These are phyloP conservation scores for Scarus forsteni DNA, from an alignment of 2,797 vertebrate genomes.

Conservation along the genomic window DNA sequence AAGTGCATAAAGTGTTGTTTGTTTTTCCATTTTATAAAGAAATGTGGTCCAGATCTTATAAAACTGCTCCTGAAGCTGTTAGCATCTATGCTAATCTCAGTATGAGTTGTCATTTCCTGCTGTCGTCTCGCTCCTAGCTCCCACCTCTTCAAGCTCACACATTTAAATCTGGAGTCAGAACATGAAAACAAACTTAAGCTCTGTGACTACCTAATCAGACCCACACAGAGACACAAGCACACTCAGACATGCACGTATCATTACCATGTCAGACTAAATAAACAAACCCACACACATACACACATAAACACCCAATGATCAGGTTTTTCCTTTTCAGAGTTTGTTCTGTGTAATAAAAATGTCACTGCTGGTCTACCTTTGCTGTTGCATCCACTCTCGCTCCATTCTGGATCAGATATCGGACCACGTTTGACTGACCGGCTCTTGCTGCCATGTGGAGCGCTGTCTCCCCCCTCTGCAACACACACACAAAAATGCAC, in stretches of 20 bases:
- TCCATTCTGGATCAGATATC: slow-evolving; percentile 94
- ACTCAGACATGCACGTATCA: neutral
- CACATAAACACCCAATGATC: neutral
- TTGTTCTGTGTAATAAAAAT: neutral
- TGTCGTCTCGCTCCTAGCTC: no score
- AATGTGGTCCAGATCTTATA: no score
- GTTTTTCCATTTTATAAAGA: neutral
- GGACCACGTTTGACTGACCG: slow-evolving; percentile 94
- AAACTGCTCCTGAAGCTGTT: no score
- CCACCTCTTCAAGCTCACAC: no score
- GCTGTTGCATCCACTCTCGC: slow-evolving; percentile 95
- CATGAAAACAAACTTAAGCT: neutral
- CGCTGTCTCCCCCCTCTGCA: slow-evolving; percentile 95
- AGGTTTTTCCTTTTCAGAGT: neutral
- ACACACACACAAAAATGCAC: slow-evolving; percentile 44
- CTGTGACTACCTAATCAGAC: slow-evolving; percentile 12
- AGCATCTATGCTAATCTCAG: no score
- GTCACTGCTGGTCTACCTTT: slow-evolving; percentile 79
- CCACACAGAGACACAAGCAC: neutral
- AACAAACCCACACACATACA: neutral
- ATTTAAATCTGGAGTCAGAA: neutral
- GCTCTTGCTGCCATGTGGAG: slow-evolving; percentile 98
- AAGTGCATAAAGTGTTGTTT: neutral
- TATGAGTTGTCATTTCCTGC: no score
- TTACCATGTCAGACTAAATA: neutral